Evolutionary conservation across 2,888 invertebrate genomes (phyloP).

Genomic region (Cheilosia pagana): DNA sequence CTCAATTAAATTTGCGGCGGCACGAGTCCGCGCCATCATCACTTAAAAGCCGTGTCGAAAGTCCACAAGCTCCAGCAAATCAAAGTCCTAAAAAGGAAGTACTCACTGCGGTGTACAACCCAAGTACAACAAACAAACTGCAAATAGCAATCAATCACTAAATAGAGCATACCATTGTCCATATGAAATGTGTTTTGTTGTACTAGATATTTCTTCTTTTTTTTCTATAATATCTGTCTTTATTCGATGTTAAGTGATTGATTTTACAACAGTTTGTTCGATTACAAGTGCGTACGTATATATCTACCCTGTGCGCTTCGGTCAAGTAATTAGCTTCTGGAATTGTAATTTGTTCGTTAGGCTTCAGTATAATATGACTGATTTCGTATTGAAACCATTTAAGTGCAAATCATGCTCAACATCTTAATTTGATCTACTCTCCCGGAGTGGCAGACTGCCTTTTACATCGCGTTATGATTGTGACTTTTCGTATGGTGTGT

Average conservation of each 20-base stretch:
- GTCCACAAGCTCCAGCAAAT: conserved; percentile 49
- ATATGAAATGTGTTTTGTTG: conserved; percentile 40
- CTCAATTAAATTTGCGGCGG: conserved; percentile 64
- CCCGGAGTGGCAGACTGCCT: conserved; percentile 40
- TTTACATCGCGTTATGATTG: conserved; percentile 41
- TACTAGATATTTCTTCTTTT: conserved; percentile 9
- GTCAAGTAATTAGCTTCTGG: conserved; percentile 68
- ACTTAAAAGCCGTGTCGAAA: conserved; percentile 33
- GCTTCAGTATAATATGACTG: conserved; percentile 31
- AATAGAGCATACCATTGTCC: conserved; percentile 72
- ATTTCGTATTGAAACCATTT: conserved; percentile 61
- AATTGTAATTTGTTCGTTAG: conserved; percentile 67
- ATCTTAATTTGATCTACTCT: conserved; percentile 73
- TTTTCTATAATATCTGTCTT: conserved; percentile 13
- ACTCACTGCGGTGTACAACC: conserved; percentile 42
- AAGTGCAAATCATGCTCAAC: conserved; percentile 72
- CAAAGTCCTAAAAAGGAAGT: conserved; percentile 58
- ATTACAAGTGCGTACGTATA: conserved; percentile 30
- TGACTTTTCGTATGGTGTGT: neutral
- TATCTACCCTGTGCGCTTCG: conserved; percentile 7
- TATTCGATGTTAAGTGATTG: conserved; percentile 69
- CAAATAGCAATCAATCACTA: conserved; percentile 68
- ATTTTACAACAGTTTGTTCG: conserved; percentile 67
- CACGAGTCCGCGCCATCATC: conserved; percentile 57
- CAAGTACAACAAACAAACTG: conserved; percentile 42